Percentiles rank a stretch among this genome's conserved stretches.
These are phyloP conservation scores for Melanargia galathea DNA, from an alignment of 2,888 invertebrate genomes.

Conservation along the genomic window DNA sequence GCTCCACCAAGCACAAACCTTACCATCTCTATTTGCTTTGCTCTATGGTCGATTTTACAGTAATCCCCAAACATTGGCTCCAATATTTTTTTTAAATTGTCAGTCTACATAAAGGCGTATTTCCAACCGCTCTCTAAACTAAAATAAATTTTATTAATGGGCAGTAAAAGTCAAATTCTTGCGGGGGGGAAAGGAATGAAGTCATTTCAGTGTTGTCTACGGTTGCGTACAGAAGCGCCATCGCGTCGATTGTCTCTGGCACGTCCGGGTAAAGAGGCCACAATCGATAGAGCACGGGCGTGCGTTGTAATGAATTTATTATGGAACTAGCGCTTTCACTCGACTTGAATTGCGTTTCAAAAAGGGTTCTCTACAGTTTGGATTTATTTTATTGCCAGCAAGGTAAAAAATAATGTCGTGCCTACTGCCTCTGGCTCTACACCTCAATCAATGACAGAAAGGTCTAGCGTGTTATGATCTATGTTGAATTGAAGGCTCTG, in stretches of 20 bases:
- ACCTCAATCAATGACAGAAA: too few relatives aligned
- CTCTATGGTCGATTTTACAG: conserved; percentile 54
- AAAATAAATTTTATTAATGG: conserved; percentile 44
- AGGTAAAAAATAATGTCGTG: background rate
- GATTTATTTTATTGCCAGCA: background rate
- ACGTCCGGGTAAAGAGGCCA: conserved; percentile 79
- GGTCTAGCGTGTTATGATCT: too few relatives aligned
- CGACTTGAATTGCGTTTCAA: conserved; percentile 42
- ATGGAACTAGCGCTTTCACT: conserved; percentile 62
- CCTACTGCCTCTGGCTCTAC: background rate
- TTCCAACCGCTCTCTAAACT: conserved; percentile 23
- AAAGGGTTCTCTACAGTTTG: conserved; percentile 4
- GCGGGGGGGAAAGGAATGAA: conserved; percentile 34
- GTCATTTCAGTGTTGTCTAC: conserved; percentile 47
- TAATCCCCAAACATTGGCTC: conserved; percentile 53
- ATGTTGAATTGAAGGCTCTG: too few relatives aligned
- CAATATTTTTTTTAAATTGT: conserved; percentile 61
- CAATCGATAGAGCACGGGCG: conserved; percentile 81
- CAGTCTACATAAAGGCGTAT: conserved; percentile 49
- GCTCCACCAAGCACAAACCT: conserved; percentile 27
- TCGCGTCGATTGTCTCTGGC: conserved; percentile 79
- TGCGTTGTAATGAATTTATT: conserved; percentile 81
- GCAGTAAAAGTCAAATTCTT: conserved; percentile 39
- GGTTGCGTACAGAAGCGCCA: conserved; percentile 79
- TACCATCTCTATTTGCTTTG: conserved; percentile 34